These are phyloP conservation scores for Colistium nudipinnis DNA, from an alignment of 2,113 vertebrate genomes.

Conservation along the genomic window DNA sequence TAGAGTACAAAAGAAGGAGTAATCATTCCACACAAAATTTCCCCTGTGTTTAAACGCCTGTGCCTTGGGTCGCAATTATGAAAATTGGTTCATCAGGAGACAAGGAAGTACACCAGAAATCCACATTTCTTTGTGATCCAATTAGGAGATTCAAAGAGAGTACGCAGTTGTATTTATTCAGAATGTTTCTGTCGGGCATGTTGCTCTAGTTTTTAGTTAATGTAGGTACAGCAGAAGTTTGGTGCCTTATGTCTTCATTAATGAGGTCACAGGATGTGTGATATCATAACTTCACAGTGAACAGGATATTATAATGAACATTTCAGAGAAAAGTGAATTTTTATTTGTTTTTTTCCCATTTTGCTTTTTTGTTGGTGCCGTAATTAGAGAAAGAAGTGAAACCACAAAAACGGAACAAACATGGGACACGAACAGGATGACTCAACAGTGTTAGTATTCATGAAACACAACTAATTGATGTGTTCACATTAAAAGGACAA, in stretches of 20 bases:
- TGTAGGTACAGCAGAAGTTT: conserved; percentile 13
- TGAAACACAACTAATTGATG: conserved; percentile 54
- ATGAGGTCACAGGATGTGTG: conserved; percentile 33
- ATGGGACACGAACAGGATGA: conserved; percentile 50
- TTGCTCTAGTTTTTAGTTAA: conserved; percentile 35
- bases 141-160: conserved; percentile 64
- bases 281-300: conserved; percentile 48
- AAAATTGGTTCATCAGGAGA: conserved; percentile 56
- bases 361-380: conserved; percentile 7
- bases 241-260: conserved; percentile 31
- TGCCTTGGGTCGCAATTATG: conserved; percentile 68
- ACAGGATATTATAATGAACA: conserved; percentile 4
- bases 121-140: conserved; percentile 59
- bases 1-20: conserved; percentile 51
- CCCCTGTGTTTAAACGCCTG: conserved; percentile 54
- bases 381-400: conserved; percentile 52
- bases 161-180: conserved; percentile 38
- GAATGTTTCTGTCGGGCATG: conserved; percentile 34
- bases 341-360: background rate
- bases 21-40: conserved; percentile 48
- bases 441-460: conserved; percentile 40
- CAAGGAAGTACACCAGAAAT: conserved; percentile 43
- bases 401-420: conserved; percentile 36
- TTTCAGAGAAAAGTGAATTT: conserved; percentile 17
- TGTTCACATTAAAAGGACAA: conserved; percentile 50